These are phyloP conservation scores for Tapera naevia DNA, from an alignment of 2,797 vertebrate species.

Conservation along the genomic window DNA sequence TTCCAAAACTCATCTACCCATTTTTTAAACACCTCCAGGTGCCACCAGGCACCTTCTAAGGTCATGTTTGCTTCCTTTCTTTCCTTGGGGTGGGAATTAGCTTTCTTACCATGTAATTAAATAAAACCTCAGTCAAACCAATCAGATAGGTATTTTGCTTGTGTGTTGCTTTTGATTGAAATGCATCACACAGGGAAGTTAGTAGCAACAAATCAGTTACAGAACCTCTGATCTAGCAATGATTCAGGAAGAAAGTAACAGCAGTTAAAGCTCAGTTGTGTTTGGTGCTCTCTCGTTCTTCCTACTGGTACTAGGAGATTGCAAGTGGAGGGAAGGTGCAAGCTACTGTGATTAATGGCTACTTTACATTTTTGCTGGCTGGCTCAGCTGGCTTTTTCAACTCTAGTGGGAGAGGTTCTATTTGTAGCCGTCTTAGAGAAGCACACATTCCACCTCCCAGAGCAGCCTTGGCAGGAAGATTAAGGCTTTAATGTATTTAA, in stretches of 20 bases:
- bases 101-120: neutral
- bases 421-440: conserved; percentile 16
- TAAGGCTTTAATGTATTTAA: conserved; percentile 8
- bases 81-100: accelerated
- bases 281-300: neutral
- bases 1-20: too few relatives aligned
- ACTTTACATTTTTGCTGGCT: conserved; percentile 28
- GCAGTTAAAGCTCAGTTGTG: neutral
- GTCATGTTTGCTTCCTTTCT: neutral
- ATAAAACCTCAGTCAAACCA: neutral
- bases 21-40: too few relatives aligned
- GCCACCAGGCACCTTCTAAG: too few relatives aligned
- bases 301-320: neutral
- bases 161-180: neutral
- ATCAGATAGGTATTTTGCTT: neutral
- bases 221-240: neutral
- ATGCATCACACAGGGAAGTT: neutral
- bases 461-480: conserved; percentile 8
- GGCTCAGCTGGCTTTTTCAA: neutral
- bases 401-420: neutral
- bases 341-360: conserved; percentile 15
- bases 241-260: neutral
- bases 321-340: neutral
- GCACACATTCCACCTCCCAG: neutral
- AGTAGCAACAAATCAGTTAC: neutral